Evolutionary conservation across 2,113 vertebrate genomes (phyloP).

Genomic region (Cyprinodon variegatus): DNA sequence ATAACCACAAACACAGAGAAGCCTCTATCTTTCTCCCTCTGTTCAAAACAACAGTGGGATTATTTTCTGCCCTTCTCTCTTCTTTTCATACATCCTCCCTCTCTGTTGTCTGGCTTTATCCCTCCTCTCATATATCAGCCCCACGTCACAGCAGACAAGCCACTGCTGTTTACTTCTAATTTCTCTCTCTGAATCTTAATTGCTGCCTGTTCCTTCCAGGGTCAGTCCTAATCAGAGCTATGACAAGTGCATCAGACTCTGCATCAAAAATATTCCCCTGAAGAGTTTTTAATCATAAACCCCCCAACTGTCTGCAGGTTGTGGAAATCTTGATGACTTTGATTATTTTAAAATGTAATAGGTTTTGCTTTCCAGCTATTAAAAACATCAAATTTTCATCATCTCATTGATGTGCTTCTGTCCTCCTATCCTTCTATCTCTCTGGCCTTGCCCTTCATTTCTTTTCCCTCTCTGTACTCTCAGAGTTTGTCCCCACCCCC

Average conservation of each 20-base stretch:
- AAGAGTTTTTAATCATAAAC: constrained; percentile 5
- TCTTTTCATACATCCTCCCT: constrained; percentile 34
- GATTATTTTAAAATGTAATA: constrained; percentile 34
- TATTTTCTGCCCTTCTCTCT: constrained; percentile 23
- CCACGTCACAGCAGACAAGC: constrained; percentile 37
- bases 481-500: neutral
- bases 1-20: constrained; percentile 40
- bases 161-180: constrained; percentile 67
- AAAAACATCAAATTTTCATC: constrained; percentile 14
- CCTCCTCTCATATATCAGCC: constrained; percentile 63
- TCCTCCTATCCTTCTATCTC: neutral
- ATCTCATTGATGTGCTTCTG: neutral
- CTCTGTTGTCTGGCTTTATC: constrained; percentile 60
- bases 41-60: constrained; percentile 51
- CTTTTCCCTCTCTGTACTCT: neutral
- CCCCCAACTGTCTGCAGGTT: constrained; percentile 11
- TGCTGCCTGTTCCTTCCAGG: constrained; percentile 32
- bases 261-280: constrained; percentile 6
- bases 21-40: constrained; percentile 8
- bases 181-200: constrained; percentile 65
- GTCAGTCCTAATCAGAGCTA: constrained; percentile 59
- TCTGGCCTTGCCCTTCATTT: constrained; percentile 1
- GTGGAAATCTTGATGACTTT: constrained; percentile 39
- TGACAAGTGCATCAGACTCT: constrained; percentile 38
- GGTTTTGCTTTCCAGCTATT: neutral